Base-by-base conservation (phyloP, 92 coral and sea anemone genomes). In the Bergia sp. region DNA sequence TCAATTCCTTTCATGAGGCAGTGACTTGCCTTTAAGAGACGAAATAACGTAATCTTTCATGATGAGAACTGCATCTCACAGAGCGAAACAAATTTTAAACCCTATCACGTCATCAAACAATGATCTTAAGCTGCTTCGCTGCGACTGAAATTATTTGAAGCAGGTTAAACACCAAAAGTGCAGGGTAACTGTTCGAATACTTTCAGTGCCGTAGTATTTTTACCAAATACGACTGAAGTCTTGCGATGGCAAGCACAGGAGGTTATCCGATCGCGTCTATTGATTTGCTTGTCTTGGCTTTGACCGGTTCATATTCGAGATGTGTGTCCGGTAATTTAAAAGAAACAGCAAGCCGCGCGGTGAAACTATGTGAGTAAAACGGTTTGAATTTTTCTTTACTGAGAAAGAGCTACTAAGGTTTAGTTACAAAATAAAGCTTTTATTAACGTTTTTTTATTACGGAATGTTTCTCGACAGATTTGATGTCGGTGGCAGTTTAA, bases 21-120 rank as follows among this genome's bases (percentile, higher is more conserved):
- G 79, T 45, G 78, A 69, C 58, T 84, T 84, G 79, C 87, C 43
- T 67, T 9, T 7, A 73, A 57, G 15, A 37, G 72, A 42, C 15
- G 49, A 55, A 82, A 84, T 84, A 84, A 84, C 87, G 87, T 84
- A 84, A 84, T 84, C 69, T 84, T 84, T 73, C 79, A 47, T 84
- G 87, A 84, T 84, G 40, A 38, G n/a, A 84, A 69, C 77, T 67
- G 87, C 87, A 83, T 44, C 87, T 84, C 79, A 7, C 79, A 74
- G 87, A 69, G 67, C 87, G 87, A 84, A 84, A 84, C 87, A 84
- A 69, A 71, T 71, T 44, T 36, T 69, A 45, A 45, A 41, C 67
- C 39, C 87, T 47, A 84, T 84, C 87, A 84, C 87, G 87, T 84
- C 87, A 84, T 84, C 87, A 66, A 53, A 37, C 66, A 84, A 71